Evolutionary conservation across 2,797 vertebrate genomes (phyloP).

Genomic region (Enteromius trimaculatus): DNA sequence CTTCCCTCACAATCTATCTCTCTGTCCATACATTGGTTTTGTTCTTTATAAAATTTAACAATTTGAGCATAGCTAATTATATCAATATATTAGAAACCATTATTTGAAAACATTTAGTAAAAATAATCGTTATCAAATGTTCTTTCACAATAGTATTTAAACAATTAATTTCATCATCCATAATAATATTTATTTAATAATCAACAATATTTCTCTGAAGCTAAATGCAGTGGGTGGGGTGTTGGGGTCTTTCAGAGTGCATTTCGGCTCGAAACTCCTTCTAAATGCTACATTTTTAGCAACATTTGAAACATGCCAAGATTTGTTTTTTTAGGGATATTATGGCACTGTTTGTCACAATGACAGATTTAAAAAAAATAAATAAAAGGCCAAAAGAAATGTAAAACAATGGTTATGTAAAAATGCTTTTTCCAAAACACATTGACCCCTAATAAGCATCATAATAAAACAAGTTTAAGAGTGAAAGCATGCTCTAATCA

Average conservation of each 20-base stretch:
- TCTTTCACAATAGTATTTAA: conserved; percentile 74
- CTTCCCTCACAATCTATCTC: conserved; percentile 81
- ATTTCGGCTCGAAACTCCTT: conserved; percentile 50
- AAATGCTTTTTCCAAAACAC: conserved; percentile 61
- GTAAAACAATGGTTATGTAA: conserved; percentile 43
- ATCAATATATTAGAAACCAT: conserved; percentile 87
- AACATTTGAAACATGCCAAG: conserved; percentile 54
- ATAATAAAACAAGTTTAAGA: conserved; percentile 60
- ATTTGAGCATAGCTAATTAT: conserved; percentile 92
- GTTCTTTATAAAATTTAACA: conserved; percentile 94
- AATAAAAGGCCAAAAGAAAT: conserved; percentile 34
- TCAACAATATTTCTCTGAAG: conserved; percentile 70
- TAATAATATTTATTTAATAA: conserved; percentile 55
- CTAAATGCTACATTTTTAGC: conserved; percentile 67
- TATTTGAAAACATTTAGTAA: conserved; percentile 86
- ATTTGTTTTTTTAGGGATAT: conserved; percentile 37
- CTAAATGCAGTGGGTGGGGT: conserved; percentile 49
- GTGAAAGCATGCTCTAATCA: conserved; percentile 71
- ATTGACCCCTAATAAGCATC: conserved; percentile 40
- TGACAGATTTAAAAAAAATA: neutral
- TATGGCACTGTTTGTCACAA: conserved; percentile 58
- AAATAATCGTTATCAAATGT: conserved; percentile 85
- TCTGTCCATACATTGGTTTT: conserved; percentile 77
- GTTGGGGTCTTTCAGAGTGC: conserved; percentile 56
- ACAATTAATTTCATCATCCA: conserved; percentile 67